Percentiles rank a stretch among this genome's conserved stretches.
Conservation (phyloP, 2,888 invertebrate genomes). For the Keiferia lycopersicella region DNA sequence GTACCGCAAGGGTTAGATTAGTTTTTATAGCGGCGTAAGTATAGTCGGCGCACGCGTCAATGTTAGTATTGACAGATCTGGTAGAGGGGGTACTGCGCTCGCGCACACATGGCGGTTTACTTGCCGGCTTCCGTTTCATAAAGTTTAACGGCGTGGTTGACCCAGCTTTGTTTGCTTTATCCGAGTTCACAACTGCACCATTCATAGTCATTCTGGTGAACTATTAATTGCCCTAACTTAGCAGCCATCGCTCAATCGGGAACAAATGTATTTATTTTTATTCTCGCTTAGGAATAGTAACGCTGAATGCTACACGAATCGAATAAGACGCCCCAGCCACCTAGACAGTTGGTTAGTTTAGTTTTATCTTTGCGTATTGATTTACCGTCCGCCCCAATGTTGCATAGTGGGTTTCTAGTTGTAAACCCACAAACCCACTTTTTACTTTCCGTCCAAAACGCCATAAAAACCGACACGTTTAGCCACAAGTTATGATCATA, state of each 20-base stretch:
- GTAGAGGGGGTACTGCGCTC: conserved; percentile 37
- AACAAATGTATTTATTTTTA: conserved; percentile 14
- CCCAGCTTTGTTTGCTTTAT: conserved; percentile 78
- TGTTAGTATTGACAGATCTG: conserved; percentile 70
- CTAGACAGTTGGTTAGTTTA: conserved; percentile 2
- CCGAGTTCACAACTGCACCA: conserved; percentile 68
- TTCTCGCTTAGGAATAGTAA: conserved; percentile 8
- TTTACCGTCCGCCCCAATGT: conserved; percentile 21
- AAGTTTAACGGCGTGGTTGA: conserved; percentile 78
- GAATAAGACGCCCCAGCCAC: background rate
- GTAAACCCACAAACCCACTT: conserved; percentile 21
- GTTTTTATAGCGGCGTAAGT: conserved; percentile 34
- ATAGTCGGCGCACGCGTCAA: conserved; percentile 58
- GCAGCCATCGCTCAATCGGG: conserved; percentile 24
- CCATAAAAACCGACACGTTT: conserved; percentile 23
- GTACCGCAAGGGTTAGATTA: conserved; percentile 40
- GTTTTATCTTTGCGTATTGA: conserved; percentile 14
- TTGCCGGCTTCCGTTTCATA: conserved; percentile 78
- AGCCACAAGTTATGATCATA: conserved; percentile 21
- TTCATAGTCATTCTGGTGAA: conserved; percentile 67
- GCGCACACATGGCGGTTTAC: conserved; percentile 62
- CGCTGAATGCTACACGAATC: conserved; percentile 7
- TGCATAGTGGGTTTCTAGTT: conserved; percentile 20
- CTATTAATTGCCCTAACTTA: conserved; percentile 60
- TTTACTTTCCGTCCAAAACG: conserved; percentile 16